Conservation (phyloP, 2,888 invertebrate genomes). For the Drosophila atripex region DNA sequence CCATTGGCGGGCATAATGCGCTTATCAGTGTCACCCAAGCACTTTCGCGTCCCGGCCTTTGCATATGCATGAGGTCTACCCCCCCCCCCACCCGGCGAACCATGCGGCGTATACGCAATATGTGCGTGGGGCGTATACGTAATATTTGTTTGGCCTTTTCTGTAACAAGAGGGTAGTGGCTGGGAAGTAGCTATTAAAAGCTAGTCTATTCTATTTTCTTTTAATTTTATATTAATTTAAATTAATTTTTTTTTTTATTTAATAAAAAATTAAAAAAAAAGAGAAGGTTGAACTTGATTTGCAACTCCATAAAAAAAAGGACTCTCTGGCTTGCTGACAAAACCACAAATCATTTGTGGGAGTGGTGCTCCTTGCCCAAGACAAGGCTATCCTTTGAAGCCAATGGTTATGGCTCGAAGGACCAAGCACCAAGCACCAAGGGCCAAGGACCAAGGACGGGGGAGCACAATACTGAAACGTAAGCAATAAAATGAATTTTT, state of each 20-base stretch:
- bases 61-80: constrained; percentile 43
- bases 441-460: neutral
- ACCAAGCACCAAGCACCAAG: neutral
- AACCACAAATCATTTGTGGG: neutral
- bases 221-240: too few relatives aligned
- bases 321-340: neutral
- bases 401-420: neutral
- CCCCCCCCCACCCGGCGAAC: constrained; percentile 1
- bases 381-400: neutral
- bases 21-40: constrained; percentile 67
- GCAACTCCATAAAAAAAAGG: neutral
- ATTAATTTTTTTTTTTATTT: neutral
- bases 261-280: neutral
- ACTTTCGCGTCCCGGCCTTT: constrained; percentile 15
- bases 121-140: constrained; percentile 38
- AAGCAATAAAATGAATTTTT: constrained; percentile 77
- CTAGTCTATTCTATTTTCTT: too few relatives aligned
- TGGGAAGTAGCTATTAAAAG: too few relatives aligned
- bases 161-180: neutral
- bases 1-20: constrained; percentile 69
- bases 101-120: constrained; percentile 44
- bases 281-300: neutral
- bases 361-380: neutral
- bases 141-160: constrained; percentile 18
- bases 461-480: constrained; percentile 56